These are phyloP conservation scores for Chymomyza amoena DNA, from an alignment of 2,888 invertebrate species.

Conservation along the genomic window DNA sequence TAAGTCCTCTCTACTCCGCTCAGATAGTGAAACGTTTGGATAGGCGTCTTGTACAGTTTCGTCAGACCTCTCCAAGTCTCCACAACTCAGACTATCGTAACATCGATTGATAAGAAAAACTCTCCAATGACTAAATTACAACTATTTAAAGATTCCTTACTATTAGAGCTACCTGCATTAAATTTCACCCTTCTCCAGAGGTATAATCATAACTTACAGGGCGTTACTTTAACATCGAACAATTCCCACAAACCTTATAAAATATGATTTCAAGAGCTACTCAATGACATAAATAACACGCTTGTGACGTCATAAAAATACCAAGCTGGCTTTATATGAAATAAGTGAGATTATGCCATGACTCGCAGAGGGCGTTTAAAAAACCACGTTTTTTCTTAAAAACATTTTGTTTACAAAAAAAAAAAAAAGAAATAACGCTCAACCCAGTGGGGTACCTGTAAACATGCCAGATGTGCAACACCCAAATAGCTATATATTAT, in stretches of 20 bases:
- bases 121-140: too few species aligned
- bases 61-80: too few species aligned
- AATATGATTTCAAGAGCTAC: neutral
- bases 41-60: too few species aligned
- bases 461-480: constrained; percentile 36
- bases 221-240: neutral
- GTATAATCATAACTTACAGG: neutral
- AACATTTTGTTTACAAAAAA: constrained; percentile 5
- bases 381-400: constrained; percentile 1
- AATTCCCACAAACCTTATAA: neutral
- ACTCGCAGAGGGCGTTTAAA: neutral
- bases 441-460: neutral
- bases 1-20: too few species aligned
- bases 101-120: too few species aligned
- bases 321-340: neutral
- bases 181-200: too few species aligned
- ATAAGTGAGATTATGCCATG: neutral
- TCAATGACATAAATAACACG: neutral
- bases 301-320: neutral
- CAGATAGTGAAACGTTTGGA: too few species aligned
- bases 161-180: too few species aligned
- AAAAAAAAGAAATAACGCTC: neutral
- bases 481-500: constrained; percentile 59
- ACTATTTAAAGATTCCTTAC: too few species aligned
- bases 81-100: too few species aligned